phyloP scores from a whole-genome alignment of 2,888 invertebrate species.

The Trichopoda pennipes region DNA sequence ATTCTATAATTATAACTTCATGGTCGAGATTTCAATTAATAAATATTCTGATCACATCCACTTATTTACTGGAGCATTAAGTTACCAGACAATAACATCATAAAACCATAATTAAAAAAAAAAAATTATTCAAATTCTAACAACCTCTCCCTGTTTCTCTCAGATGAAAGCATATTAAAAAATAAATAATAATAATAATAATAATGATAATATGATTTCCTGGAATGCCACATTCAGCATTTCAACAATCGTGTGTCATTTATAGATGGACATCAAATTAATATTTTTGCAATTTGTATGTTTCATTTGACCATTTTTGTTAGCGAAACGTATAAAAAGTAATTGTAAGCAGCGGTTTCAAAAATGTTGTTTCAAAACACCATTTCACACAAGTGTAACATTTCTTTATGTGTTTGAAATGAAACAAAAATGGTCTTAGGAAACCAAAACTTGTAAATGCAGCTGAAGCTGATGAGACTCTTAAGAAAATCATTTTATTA shows the following conservation, averaged over 20 bases:
- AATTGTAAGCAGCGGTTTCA: constrained; percentile 13
- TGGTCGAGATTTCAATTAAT: constrained; percentile 34
- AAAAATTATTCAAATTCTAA: constrained; percentile 59
- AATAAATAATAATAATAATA: no score
- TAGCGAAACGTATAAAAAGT: constrained; percentile 1
- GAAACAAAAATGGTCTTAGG: constrained; percentile 8
- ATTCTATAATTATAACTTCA: constrained; percentile 27
- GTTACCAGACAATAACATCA: constrained; percentile 33
- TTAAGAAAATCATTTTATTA: constrained; percentile 58
- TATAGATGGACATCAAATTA: constrained; percentile 7
- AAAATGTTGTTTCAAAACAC: constrained; percentile 54
- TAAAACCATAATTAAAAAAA: constrained; percentile 37
- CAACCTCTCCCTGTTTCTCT: constrained; percentile 21
- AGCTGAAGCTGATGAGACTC: constrained; percentile 7
- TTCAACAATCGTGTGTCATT: neutral
- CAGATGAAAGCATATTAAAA: neutral
- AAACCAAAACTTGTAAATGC: neutral
- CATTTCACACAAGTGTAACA: constrained; percentile 24
- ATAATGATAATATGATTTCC: constrained; percentile 15
- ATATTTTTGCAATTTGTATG: constrained; percentile 46
- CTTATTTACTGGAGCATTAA: neutral
- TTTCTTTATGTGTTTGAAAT: neutral
- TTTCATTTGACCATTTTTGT: constrained; percentile 44
- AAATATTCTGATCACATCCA: constrained; percentile 40
- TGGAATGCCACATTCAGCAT: constrained; percentile 40